A percentile compares a stretch with the other conserved stretches of the same genome.
Evolutionary conservation across 2,797 vertebrate species (phyloP).

Genomic region (Sebastes jordani): DNA sequence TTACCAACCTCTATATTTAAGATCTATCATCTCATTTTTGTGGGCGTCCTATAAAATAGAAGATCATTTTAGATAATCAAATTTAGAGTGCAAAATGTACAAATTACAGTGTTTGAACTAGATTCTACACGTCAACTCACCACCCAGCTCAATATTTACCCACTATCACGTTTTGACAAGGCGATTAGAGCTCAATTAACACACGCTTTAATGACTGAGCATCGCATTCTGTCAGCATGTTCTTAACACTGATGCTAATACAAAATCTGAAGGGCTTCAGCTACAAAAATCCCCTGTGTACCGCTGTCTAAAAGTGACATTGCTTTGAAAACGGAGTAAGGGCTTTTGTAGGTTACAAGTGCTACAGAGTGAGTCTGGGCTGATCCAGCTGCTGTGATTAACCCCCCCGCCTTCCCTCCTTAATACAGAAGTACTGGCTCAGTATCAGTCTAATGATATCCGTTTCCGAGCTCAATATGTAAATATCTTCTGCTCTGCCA

Average conservation of each 20-base stretch:
- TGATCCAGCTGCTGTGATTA: constrained; percentile 54
- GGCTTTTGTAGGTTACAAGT: constrained; percentile 45
- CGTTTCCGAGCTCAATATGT: constrained; percentile 24
- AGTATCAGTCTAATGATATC: constrained; percentile 38
- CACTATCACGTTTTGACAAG: constrained; percentile 23
- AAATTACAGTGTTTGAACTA: neutral
- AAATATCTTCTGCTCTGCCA: constrained; percentile 42
- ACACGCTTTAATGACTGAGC: constrained; percentile 22
- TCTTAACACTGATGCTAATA: constrained; percentile 11
- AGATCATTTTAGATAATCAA: neutral
- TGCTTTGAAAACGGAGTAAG: constrained; percentile 38
- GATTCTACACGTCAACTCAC: neutral
- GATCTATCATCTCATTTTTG: neutral
- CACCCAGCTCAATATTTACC: neutral
- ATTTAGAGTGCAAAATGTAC: neutral
- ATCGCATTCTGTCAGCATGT: constrained; percentile 14
- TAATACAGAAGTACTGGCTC: constrained; percentile 31
- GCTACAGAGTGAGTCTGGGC: constrained; percentile 18
- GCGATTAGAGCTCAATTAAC: constrained; percentile 45
- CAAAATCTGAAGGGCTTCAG: constrained; percentile 14
- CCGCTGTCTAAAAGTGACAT: constrained; percentile 33
- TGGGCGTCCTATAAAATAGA: neutral
- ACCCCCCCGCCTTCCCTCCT: constrained; percentile 4
- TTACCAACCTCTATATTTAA: neutral
- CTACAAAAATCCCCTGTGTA: constrained; percentile 14